phyloP scores from a whole-genome alignment of 2,113 vertebrate genomes.

The Rousettus leschenaultii region DNA sequence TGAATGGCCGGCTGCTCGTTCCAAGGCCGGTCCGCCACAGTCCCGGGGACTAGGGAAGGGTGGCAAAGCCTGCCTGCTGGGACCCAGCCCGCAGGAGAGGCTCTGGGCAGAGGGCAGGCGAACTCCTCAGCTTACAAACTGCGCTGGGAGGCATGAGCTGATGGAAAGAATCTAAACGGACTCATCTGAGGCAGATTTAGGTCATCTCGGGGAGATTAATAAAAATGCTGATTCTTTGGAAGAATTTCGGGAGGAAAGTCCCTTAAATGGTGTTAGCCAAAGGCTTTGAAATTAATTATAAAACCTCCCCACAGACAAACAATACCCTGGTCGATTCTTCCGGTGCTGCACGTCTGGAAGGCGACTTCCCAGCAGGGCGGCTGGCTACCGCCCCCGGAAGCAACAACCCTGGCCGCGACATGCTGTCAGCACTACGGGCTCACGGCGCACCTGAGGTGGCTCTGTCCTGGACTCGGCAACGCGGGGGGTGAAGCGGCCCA shows the following conservation, averaged over 20 bases:
- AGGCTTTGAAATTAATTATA: background rate
- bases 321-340: background rate
- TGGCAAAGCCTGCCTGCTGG: too few species aligned
- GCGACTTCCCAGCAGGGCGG: background rate
- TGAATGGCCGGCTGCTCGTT: background rate
- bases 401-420: too few species aligned
- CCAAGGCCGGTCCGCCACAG: rapidly evolving
- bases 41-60: background rate
- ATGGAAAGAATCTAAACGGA: background rate
- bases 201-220: background rate
- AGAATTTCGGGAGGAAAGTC: background rate
- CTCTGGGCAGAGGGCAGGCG: background rate
- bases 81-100: background rate
- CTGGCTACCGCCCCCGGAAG: background rate
- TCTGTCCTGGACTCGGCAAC: background rate
- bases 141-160: background rate
- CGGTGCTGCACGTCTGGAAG: background rate
- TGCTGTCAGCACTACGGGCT: background rate
- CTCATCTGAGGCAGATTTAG: background rate
- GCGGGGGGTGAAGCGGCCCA: rapidly evolving
- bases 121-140: background rate
- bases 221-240: background rate
- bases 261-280: background rate
- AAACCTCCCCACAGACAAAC: background rate
- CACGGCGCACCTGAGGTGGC: background rate